Evolutionary conservation across 2,113 vertebrate genomes (phyloP), one percentile per base, ranked within the genome.

Genomic region (Hemibates koningsi): DNA sequence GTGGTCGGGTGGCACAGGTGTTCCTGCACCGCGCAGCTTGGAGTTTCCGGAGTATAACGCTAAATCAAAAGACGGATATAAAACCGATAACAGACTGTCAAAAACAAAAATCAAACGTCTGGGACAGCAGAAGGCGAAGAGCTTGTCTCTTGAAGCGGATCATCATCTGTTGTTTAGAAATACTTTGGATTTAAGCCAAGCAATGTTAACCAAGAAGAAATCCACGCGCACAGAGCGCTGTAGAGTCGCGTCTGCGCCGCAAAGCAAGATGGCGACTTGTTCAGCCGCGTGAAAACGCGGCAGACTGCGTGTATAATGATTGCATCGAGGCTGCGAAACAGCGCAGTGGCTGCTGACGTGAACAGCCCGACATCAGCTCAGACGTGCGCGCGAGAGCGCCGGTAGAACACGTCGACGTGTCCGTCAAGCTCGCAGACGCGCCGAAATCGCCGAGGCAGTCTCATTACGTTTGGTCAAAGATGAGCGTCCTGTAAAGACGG

Each of bases 11-110:
- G 7, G 54, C 3, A 24, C 54, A 57, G 6, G 13, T 68, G 36
- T 68, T 68, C 0, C n/a, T 68, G n/a, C 36, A 14, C n/a, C 0
- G n/a, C 2, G 2, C 66, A 1, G 36, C 66, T 43, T 41, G 63
- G 41, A 71, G 66, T 71, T 71, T 71, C 36, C 13, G 43, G 32
- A 0, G 32, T 66, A 2, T 38, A 38, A 66, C 10, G 4, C 66
- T 71, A 24, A 41, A 43, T 71, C 38, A 43, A 71, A 71, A 71
- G 66, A 9, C 3, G 0, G 0, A 4, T 6, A 68, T 14, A 41
- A 41, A 21, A 14, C 36, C 2, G 4, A 41, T 68, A 41, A 68
- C 36, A 68, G 63, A 68, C 63, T 68, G 63, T 68, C 63, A 14
- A 68, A 68, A 68, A 6, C 63, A 68, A 14, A 68, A 68, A 14